Evolutionary conservation across 2,113 vertebrate genomes (phyloP).

Genomic region (Myodes glareolus): DNA sequence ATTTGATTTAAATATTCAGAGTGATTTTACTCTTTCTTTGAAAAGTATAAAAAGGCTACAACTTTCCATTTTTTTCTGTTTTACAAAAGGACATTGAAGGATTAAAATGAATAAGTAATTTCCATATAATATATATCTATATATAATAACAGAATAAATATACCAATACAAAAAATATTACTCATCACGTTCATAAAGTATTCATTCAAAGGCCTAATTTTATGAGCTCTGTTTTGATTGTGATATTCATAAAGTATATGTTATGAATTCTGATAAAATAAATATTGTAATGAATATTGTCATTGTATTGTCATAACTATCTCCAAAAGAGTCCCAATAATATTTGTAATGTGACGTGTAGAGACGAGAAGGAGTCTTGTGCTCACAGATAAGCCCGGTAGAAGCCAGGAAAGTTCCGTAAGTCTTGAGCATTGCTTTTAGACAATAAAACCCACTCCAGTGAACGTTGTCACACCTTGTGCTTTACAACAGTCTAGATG

Average conservation of each 20-base stretch:
- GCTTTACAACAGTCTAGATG: background rate
- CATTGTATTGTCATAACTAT: background rate
- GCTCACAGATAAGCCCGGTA: background rate
- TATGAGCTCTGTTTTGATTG: background rate
- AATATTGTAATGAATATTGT: background rate
- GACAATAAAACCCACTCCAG: background rate
- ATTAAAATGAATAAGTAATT: background rate
- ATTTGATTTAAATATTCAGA: background rate
- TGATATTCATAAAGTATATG: background rate
- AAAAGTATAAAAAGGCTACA: no score
- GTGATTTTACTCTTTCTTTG: background rate
- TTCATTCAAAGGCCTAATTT: background rate
- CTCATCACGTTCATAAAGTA: background rate
- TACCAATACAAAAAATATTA: background rate
- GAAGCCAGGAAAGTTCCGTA: accelerated
- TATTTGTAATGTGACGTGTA: background rate
- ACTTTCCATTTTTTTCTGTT: background rate
- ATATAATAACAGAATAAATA: background rate
- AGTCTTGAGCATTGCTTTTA: background rate
- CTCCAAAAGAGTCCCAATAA: background rate
- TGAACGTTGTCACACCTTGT: background rate
- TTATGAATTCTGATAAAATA: background rate
- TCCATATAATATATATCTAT: background rate
- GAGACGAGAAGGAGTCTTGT: background rate
- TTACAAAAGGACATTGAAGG: background rate